These are phyloP conservation scores for Antheraea yamamai DNA, from an alignment of 2,888 invertebrate genomes.

Conservation along the genomic window DNA sequence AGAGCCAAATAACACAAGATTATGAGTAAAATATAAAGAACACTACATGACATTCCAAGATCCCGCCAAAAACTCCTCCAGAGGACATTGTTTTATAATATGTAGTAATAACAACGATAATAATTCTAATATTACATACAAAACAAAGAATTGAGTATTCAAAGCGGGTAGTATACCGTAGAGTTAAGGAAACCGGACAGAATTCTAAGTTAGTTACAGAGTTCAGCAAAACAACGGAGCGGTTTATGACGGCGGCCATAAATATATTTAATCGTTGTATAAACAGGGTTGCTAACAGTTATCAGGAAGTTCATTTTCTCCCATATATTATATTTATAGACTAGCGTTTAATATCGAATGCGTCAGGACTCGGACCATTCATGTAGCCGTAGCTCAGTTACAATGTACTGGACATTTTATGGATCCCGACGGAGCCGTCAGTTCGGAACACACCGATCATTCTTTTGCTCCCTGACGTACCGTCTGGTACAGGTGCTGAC, in stretches of 20 bases:
- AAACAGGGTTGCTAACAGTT: neutral
- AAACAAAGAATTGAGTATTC: neutral
- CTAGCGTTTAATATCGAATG: neutral
- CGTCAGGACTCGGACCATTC: too few relatives aligned
- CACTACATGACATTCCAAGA: too few relatives aligned
- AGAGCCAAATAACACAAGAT: too few relatives aligned
- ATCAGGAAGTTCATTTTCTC: neutral
- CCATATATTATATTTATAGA: neutral
- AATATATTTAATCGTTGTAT: neutral
- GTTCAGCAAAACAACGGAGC: neutral
- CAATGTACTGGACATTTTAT: too few relatives aligned
- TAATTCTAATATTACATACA: neutral
- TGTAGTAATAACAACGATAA: neutral
- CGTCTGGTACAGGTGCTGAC: too few relatives aligned
- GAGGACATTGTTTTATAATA: too few relatives aligned
- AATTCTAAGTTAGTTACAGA: neutral
- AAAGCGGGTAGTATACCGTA: neutral
- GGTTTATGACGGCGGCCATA: slow-evolving; percentile 6
- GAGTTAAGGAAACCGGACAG: neutral
- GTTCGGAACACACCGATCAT: too few relatives aligned
- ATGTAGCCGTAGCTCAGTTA: too few relatives aligned
- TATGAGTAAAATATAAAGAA: too few relatives aligned
- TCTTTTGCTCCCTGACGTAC: too few relatives aligned
- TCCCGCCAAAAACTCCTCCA: too few relatives aligned
- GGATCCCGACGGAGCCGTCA: too few relatives aligned